These are phyloP conservation scores for Semicossyphus pulcher DNA, from an alignment of 2,113 vertebrate species.

Conservation along the genomic window DNA sequence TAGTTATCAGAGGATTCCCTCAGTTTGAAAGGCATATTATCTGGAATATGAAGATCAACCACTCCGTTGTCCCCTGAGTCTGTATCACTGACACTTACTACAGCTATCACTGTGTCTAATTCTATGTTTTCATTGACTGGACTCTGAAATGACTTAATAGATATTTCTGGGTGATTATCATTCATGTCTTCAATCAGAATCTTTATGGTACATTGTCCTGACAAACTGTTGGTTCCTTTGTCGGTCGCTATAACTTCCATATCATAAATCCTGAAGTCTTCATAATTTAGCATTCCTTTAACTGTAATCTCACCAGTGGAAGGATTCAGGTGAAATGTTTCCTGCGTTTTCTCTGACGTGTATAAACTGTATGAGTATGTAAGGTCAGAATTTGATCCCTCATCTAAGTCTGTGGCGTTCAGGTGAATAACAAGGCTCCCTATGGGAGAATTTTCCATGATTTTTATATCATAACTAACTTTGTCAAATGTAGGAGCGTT, in stretches of 20 bases:
- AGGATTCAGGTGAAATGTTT: conserved; percentile 79
- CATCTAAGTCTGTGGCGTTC: conserved; percentile 74
- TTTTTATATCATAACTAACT: conserved; percentile 32
- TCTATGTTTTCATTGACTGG: conserved; percentile 74
- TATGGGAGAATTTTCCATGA: conserved; percentile 70
- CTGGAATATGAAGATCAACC: conserved; percentile 61
- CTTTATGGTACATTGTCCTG: conserved; percentile 76
- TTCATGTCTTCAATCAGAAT: conserved; percentile 82
- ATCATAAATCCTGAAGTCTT: conserved; percentile 76
- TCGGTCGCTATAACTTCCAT: conserved; percentile 76
- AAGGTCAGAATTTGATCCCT: conserved; percentile 63
- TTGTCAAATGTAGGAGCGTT: conserved; percentile 76
- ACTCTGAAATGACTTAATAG: conserved; percentile 81
- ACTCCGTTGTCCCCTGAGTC: conserved; percentile 69
- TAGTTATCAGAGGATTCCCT: conserved; percentile 67
- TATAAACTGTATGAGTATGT: conserved; percentile 79
- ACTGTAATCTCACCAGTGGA: conserved; percentile 81
- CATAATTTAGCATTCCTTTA: conserved; percentile 80
- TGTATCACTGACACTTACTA: conserved; percentile 62
- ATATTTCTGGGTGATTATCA: conserved; percentile 82
- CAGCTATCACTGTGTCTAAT: conserved; percentile 61
- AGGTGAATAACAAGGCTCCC: conserved; percentile 70
- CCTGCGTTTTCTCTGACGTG: conserved; percentile 62
- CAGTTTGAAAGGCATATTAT: conserved; percentile 65
- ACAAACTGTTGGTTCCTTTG: conserved; percentile 67